These are phyloP conservation scores for Channa argus DNA, from an alignment of 2,113 vertebrate species.

Conservation along the genomic window DNA sequence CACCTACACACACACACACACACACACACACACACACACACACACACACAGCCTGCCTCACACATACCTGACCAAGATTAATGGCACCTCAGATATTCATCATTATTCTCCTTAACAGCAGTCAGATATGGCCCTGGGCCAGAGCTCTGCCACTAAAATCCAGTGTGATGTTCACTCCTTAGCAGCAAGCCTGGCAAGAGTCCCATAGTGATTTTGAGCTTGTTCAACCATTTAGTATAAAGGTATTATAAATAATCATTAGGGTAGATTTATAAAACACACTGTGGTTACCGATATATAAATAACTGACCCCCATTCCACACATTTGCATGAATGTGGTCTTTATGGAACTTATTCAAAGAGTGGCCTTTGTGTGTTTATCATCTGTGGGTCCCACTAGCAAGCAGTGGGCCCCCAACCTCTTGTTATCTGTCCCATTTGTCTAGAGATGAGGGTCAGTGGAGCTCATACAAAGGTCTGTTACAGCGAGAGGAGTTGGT, in stretches of 20 bases:
- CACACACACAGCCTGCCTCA: conserved; percentile 52
- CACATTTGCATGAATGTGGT: conserved; percentile 26
- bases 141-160: conserved; percentile 45
- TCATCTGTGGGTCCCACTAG: conserved; percentile 19
- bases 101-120: conserved; percentile 74
- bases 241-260: conserved; percentile 2
- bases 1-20: conserved; percentile 45
- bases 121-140: conserved; percentile 64
- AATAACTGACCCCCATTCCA: not conserved
- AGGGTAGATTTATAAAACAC: conserved; percentile 10
- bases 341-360: not conserved
- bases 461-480: conserved; percentile 55
- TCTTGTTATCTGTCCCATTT: conserved; percentile 64
- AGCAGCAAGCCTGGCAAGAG: conserved; percentile 39
- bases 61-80: conserved; percentile 76
- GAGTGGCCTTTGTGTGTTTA: conserved; percentile 32
- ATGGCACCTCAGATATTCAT: conserved; percentile 67
- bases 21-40: no score
- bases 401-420: conserved; percentile 39
- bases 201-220: conserved; percentile 24
- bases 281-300: not conserved
- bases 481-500: conserved; percentile 34
- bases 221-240: conserved; percentile 32
- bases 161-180: conserved; percentile 40
- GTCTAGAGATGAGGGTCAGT: conserved; percentile 68